phyloP scores from a whole-genome alignment of 2,113 vertebrate species.

The Burhinus oedicnemus region DNA sequence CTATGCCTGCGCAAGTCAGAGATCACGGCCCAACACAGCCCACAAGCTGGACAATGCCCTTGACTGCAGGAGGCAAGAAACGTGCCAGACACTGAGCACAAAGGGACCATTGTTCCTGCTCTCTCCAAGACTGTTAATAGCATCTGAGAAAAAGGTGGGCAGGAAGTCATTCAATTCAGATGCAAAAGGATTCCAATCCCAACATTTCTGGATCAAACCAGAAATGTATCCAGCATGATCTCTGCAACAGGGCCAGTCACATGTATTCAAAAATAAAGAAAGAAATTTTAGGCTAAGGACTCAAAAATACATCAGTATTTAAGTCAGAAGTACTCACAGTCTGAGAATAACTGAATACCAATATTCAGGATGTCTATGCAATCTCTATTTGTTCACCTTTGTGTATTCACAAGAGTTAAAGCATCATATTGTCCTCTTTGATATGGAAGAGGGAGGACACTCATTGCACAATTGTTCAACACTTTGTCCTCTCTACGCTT shows the following conservation, averaged over 20 bases:
- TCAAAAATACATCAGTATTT: background rate
- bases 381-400: background rate
- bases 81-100: background rate
- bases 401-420: background rate
- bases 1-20: background rate
- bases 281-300: background rate
- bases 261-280: background rate
- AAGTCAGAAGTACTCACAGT: background rate
- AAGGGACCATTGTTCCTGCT: background rate
- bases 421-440: background rate
- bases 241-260: background rate
- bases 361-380: background rate
- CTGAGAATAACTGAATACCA: background rate
- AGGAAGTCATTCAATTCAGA: conserved; percentile 8
- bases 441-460: background rate
- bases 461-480: background rate
- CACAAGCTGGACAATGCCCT: background rate
- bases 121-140: background rate
- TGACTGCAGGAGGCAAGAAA: background rate
- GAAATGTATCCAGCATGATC: background rate
- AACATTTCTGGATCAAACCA: background rate
- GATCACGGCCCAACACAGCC: background rate
- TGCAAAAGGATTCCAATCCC: background rate
- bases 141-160: conserved; percentile 25
- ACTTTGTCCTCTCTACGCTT: background rate